Conservation (phyloP, 2,888 invertebrate species). For the Corythucha ciliata region DNA sequence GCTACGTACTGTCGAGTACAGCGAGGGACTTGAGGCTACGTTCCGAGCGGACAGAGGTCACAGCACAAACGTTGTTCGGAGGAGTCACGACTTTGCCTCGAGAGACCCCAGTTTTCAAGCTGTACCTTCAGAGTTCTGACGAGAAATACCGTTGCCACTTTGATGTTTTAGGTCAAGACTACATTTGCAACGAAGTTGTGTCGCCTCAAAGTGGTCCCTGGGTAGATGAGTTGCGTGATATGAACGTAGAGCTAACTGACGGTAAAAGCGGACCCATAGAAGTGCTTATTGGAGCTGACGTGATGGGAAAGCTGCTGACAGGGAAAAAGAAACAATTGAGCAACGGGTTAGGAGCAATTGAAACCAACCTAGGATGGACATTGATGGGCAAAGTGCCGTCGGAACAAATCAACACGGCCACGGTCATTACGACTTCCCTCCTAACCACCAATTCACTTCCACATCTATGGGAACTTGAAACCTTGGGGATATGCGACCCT, state of each 20-base stretch:
- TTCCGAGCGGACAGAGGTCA: not conserved
- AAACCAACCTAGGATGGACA: slow-evolving; percentile 13
- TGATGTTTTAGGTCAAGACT: not conserved
- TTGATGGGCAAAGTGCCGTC: slow-evolving; percentile 6
- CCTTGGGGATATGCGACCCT: slow-evolving; percentile 24
- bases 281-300: slow-evolving; percentile 10
- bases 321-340: not conserved
- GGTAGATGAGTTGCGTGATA: no score
- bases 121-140: no score
- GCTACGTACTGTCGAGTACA: not conserved
- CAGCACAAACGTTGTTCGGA: slow-evolving; percentile 8
- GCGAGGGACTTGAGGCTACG: not conserved
- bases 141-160: no score
- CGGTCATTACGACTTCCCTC: slow-evolving; percentile 3
- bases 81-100: no score
- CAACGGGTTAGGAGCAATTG: not conserved
- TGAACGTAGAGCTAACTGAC: no score
- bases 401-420: not conserved
- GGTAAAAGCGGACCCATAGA: no score
- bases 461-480: slow-evolving; percentile 26
- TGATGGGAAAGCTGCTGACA: not conserved
- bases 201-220: no score
- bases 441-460: not conserved
- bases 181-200: no score
- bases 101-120: no score